A percentile compares a stretch with the other conserved stretches of the same genome.
These are phyloP conservation scores for Salminus brasiliensis DNA, from an alignment of 2,113 vertebrate genomes.

Conservation along the genomic window DNA sequence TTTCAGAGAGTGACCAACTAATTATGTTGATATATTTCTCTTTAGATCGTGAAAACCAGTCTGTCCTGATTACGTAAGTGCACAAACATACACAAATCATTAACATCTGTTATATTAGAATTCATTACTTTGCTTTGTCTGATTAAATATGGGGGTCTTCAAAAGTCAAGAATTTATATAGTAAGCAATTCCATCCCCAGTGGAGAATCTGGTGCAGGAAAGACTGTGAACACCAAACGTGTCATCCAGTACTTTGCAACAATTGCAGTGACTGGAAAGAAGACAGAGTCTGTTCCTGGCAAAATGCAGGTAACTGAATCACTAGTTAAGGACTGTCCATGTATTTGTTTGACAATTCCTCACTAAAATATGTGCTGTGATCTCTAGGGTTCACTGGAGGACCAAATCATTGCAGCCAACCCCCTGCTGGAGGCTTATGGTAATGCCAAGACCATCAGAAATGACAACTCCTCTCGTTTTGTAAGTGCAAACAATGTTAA, in stretches of 20 bases:
- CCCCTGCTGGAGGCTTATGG: slow-evolving; percentile 74
- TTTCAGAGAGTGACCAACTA: background rate
- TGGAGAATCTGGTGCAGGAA: slow-evolving; percentile 93
- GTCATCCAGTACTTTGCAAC: slow-evolving; percentile 97
- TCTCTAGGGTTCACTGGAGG: slow-evolving; percentile 82
- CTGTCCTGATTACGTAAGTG: slow-evolving; percentile 85
- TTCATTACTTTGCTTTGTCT: no score
- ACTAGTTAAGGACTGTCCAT: background rate
- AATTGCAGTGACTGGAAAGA: slow-evolving; percentile 81
- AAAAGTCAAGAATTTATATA: background rate
- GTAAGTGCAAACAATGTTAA: slow-evolving; percentile 83
- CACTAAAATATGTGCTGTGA: background rate
- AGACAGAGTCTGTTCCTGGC: slow-evolving; percentile 46
- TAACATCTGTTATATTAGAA: no score
- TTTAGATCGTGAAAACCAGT: slow-evolving; percentile 80
- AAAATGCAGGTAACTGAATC: slow-evolving; percentile 81
- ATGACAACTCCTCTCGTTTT: slow-evolving; percentile 79
- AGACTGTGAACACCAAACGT: slow-evolving; percentile 94
- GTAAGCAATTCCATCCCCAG: slow-evolving; percentile 61
- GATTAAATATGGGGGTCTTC: background rate
- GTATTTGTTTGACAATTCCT: background rate
- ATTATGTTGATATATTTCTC: slow-evolving; percentile 10
- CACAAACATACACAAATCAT: background rate
- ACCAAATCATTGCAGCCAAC: slow-evolving; percentile 45
- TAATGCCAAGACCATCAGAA: slow-evolving; percentile 78